Evolutionary conservation across 2,888 invertebrate species (phyloP).

Genomic region (Barypeithes pellucidus): DNA sequence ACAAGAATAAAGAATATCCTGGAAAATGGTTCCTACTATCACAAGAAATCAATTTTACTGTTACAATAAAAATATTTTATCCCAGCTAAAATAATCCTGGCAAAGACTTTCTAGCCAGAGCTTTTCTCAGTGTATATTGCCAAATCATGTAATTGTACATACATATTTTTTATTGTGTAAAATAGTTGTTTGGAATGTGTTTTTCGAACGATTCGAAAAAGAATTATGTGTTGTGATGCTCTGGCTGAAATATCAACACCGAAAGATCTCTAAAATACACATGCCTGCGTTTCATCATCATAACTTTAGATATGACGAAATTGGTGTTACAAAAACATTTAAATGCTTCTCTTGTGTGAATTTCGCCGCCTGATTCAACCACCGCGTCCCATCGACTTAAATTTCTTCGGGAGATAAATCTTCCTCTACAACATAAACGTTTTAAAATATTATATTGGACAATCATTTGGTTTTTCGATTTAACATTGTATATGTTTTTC

Average conservation of each 20-base stretch:
- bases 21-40: no score
- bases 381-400: conserved; percentile 30
- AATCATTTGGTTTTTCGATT: conserved; percentile 19
- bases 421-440: conserved; percentile 25
- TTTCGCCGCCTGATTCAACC: conserved; percentile 54
- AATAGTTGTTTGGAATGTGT: conserved; percentile 66
- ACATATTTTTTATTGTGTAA: no score
- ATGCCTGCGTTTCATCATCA: conserved; percentile 67
- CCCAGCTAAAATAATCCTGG: no score
- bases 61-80: no score
- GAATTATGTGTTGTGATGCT: conserved; percentile 68
- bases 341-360: conserved; percentile 56
- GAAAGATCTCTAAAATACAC: conserved; percentile 65
- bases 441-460: conserved; percentile 45
- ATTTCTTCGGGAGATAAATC: conserved; percentile 48
- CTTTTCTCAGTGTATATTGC: no score
- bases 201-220: conserved; percentile 68
- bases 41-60: no score
- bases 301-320: conserved; percentile 63
- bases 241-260: conserved; percentile 66
- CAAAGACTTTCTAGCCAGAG: no score
- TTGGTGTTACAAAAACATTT: conserved; percentile 53
- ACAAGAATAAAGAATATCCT: no score
- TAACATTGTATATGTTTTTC: conserved; percentile 2
- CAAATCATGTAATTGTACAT: no score